Base-by-base conservation (phyloP, 2,113 vertebrate species). In the Ptychochromis oligacanthus region DNA sequence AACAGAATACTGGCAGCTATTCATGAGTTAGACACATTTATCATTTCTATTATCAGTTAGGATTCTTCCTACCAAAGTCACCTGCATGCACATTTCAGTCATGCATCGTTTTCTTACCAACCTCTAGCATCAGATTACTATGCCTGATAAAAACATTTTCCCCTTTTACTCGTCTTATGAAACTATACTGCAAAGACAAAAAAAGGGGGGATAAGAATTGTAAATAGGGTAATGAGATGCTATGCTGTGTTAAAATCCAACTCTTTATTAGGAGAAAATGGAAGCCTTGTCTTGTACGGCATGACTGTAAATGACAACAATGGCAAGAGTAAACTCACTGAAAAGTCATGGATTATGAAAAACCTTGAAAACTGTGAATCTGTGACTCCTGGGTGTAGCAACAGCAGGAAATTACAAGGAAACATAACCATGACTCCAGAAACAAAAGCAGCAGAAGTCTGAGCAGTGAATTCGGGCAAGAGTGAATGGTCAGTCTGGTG, bases 91-190 rank as follows among this genome's bases (percentile, higher is more conserved):
- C 86, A 93, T 82, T 78, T 87, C 74, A 80, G 40, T 80, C 88
- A 88, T 88, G 88, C 91, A 87, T 75, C 10, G 17, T 82, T 82
- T 82, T 86, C 87, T 92, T 96, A 99, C 97, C 95, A 97, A 98
- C 97, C 98, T 99, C 97, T 96, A 98, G 97, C 97, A 98, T 98
- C 95, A 98, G 97, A 97, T 99, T 98, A 98, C 97, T 97, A 97
- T 98, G 98, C 96, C 95, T 99, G 97, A 98, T 96, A 98, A 98
- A 99, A 94, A 99, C 96, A 95, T 97, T 97, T 95, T 98, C 97
- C 95, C 97, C 97, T 95, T 97, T 96, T 96, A 97, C 96, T 94
- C 95, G 96, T 92, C 97, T 97, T 97, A 97, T 96, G 96, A 97
- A 97, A 96, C 96, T 98, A 97, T 96, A 98, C 97, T 99, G 97